Evolutionary conservation across 23 tunicate genomes (phyloP).

Genomic region (Ciona savignyi): DNA sequence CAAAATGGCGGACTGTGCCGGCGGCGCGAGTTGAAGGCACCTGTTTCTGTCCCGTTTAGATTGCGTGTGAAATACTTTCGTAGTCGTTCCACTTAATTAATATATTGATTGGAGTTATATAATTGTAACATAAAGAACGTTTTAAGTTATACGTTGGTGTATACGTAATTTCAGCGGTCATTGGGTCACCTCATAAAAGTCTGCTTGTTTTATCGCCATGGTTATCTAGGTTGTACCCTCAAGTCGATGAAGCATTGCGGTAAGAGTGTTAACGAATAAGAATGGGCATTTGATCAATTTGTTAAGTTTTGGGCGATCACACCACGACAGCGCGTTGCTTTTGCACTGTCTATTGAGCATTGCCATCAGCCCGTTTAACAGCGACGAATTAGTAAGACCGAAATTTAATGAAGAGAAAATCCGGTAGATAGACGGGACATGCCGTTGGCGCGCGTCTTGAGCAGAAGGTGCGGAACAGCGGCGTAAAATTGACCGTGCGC

Average conservation of each 20-base stretch:
- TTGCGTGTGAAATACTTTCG: not conserved
- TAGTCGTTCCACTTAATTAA: not conserved
- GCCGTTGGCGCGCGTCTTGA: not conserved
- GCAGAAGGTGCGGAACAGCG: constrained; percentile 53
- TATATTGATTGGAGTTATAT: not conserved
- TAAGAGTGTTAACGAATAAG: no score
- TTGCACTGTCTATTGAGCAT: not conserved
- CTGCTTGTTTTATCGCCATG: no score
- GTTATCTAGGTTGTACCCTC: no score
- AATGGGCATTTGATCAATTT: no score
- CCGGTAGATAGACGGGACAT: not conserved
- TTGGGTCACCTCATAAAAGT: no score
- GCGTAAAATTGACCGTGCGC: constrained; percentile 47
- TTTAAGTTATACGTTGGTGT: no score
- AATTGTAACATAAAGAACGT: no score
- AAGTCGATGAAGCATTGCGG: no score
- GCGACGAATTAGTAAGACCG: not conserved
- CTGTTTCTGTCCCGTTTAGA: not conserved
- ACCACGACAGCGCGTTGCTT: not conserved
- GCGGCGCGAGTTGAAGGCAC: not conserved
- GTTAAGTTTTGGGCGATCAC: no score
- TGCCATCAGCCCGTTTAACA: not conserved
- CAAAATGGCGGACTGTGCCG: not conserved
- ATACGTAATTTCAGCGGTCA: no score
- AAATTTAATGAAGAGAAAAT: not conserved